Conservation (phyloP, 2,797 vertebrate genomes). For the Peromyscus nudipes region DNA sequence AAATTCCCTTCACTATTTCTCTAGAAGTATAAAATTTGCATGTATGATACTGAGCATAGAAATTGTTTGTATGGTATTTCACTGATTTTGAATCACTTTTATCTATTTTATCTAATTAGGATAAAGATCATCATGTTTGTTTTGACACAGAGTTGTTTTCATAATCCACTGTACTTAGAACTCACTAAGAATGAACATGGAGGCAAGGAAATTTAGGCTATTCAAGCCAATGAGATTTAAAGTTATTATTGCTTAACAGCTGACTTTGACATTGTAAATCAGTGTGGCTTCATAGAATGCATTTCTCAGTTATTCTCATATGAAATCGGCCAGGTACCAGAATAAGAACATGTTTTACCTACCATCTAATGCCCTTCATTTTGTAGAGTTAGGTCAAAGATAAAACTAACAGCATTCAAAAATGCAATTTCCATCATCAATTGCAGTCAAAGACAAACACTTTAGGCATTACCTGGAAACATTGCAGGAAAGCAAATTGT, state of each 20-base stretch:
- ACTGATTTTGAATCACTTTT: neutral
- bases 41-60: neutral
- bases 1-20: neutral
- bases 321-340: neutral
- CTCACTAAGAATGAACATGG: neutral
- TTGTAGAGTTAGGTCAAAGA: neutral
- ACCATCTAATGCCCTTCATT: neutral
- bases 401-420: neutral
- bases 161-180: neutral
- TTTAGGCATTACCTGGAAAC: neutral
- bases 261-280: neutral
- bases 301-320: neutral
- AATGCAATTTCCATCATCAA: neutral
- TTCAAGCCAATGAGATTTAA: neutral
- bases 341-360: neutral
- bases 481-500: conserved; percentile 10
- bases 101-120: neutral
- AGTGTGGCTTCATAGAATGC: neutral
- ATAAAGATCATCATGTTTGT: neutral
- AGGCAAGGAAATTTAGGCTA: neutral
- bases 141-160: neutral
- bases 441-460: neutral
- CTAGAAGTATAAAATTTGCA: neutral
- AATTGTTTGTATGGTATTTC: neutral
- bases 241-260: neutral